Conservation (phyloP, 2,888 invertebrate species). For the Cephonodes hylas region DNA sequence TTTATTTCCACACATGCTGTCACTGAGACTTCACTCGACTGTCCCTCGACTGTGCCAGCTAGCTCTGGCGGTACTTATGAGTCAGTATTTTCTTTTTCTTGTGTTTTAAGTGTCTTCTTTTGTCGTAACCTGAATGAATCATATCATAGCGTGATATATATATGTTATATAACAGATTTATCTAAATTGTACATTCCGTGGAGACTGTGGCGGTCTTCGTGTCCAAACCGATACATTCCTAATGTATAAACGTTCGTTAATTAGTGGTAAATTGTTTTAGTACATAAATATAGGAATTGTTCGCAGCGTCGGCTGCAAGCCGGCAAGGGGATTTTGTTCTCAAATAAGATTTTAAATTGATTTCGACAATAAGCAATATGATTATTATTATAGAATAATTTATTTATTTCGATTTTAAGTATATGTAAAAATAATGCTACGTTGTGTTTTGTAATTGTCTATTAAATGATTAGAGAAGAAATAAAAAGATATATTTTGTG, state of each 20-base stretch:
- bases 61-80: slow-evolving; percentile 56
- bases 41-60: slow-evolving; percentile 34
- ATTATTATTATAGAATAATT: slow-evolving; percentile 68
- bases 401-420: slow-evolving; percentile 79
- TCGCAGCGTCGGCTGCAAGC: slow-evolving; percentile 26
- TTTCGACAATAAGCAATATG: slow-evolving; percentile 76
- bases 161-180: slow-evolving; percentile 37
- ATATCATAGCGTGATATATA: slow-evolving; percentile 64
- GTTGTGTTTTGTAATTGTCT: slow-evolving; percentile 79
- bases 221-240: slow-evolving; percentile 32
- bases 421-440: slow-evolving; percentile 74
- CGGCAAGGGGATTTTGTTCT: slow-evolving; percentile 15
- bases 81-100: slow-evolving; percentile 41
- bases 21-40: slow-evolving; percentile 25
- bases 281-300: slow-evolving; percentile 66
- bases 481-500: slow-evolving; percentile 60
- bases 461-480: slow-evolving; percentile 29
- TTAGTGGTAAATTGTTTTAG: slow-evolving; percentile 50
- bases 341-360: slow-evolving; percentile 58
- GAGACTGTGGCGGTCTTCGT: slow-evolving; percentile 25
- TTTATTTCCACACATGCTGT: slow-evolving; percentile 34
- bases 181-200: slow-evolving; percentile 43
- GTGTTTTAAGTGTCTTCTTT: slow-evolving; percentile 30
- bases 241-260: slow-evolving; percentile 47
- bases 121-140: slow-evolving; percentile 46